phyloP scores from a whole-genome alignment of 2,888 invertebrate genomes.

The Platypus cylindrus region DNA sequence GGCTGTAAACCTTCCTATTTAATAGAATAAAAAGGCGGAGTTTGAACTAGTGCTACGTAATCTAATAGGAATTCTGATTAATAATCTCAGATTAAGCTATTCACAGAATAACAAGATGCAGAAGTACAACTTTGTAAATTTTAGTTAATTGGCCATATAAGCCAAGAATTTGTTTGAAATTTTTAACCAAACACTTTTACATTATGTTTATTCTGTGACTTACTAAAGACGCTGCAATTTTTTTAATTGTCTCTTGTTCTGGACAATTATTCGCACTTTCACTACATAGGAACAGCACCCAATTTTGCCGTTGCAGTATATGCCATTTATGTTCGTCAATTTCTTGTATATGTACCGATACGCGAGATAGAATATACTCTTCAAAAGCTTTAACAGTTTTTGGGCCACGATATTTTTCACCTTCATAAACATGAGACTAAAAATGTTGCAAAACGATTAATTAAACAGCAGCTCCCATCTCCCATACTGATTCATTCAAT shows the following conservation, averaged over 20 bases:
- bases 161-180: too few species aligned
- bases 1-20: conserved; percentile 37
- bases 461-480: background rate
- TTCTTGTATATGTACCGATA: conserved; percentile 36
- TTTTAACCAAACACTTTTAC: conserved; percentile 1
- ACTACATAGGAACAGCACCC: conserved; percentile 47
- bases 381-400: conserved; percentile 47
- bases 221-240: conserved; percentile 65
- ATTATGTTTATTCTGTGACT: background rate
- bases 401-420: conserved; percentile 46
- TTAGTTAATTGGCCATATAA: too few species aligned
- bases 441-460: conserved; percentile 7
- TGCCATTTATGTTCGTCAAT: conserved; percentile 34
- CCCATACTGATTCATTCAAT: conserved; percentile 4
- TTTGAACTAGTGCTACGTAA: too few species aligned
- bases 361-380: conserved; percentile 48
- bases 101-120: too few species aligned
- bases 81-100: too few species aligned
- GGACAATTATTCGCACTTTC: conserved; percentile 42
- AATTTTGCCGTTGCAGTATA: conserved; percentile 30
- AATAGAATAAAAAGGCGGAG: background rate
- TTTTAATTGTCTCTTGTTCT: conserved; percentile 42
- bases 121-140: too few species aligned
- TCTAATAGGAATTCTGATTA: too few species aligned
- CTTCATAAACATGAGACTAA: conserved; percentile 44